Base-by-base conservation (phyloP, 1,140 invertebrate species). In the Aleiodes sp. region DNA sequence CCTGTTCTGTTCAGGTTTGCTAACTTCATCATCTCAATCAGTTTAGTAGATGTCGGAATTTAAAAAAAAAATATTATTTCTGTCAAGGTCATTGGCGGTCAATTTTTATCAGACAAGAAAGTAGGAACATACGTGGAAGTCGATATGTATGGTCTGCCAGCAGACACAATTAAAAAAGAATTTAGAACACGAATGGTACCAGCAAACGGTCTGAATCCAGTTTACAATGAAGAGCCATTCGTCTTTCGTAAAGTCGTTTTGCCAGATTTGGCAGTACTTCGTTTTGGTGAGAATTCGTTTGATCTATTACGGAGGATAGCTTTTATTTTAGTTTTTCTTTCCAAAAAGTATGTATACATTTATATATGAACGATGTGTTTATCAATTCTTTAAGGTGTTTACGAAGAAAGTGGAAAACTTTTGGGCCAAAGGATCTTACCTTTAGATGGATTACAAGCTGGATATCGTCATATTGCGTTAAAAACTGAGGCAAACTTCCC, bases 401-500 rank as follows among this genome's bases (percentile, higher is more conserved):
- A 98, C 88, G 98, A 99, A 85, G 98, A 99, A 87, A 99, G 93
- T 79, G 95, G 96, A 59, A 98, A 98, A 86, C 90, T 99, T 69
- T 90, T 99, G 0, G 98, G 98, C 0, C 98, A 99, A 82, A 87
- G 98, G 66, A 99, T 99, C 75, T 87, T 99, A 61, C 98, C 98
- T 1, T 86, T 99, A 57, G 98, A 99, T 87, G 98, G 98, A 56
- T 88, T 99, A 37, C 97, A 99, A 87, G 95, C 96, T 2, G 98
- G 98, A 14, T 99, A 99, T 87, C 88, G 98, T 1, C 98, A 99
- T 84, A 98, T 99, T 72, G 98, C 98, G 0, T 88, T 99, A 6
- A 88, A 98, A 73, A 99, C 98, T 0, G 98, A 99, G 87, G 97
- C 97, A 33, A 99, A 99, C 86, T 99, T 99, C 82, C 97, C 98